Conservation (phyloP, 2,113 vertebrate species). For the Anolis carolinensis region DNA sequence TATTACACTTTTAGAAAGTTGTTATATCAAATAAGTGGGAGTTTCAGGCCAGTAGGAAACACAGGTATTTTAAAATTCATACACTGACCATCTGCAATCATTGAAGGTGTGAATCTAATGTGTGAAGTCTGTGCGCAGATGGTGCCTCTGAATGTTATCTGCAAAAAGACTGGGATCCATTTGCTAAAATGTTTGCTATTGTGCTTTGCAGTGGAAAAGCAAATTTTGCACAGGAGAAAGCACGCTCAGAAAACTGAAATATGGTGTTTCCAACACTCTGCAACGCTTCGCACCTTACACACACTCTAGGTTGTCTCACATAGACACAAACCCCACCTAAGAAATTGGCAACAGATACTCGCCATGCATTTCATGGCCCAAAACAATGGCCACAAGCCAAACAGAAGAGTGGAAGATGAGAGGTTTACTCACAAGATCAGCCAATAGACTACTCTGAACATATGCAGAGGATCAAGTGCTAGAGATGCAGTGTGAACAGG, state of each 20-base stretch:
- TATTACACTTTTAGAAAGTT: neutral
- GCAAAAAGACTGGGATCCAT: rapidly evolving
- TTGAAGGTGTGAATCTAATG: neutral
- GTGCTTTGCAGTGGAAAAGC: neutral
- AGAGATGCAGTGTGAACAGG: neutral
- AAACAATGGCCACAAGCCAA: neutral
- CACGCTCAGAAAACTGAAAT: neutral
- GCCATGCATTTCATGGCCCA: neutral
- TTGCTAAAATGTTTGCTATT: neutral
- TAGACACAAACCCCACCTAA: neutral
- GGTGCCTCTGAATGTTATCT: neutral
- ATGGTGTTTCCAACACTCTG: neutral
- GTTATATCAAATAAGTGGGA: neutral
- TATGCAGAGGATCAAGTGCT: rapidly evolving
- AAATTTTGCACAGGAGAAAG: neutral
- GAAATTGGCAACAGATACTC: neutral
- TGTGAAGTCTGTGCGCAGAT: neutral
- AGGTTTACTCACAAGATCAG: neutral
- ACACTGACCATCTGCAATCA: conserved; percentile 4
- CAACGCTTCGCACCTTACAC: neutral
- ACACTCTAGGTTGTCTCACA: neutral
- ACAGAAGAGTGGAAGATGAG: neutral
- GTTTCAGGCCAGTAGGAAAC: neutral
- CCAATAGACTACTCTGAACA: neutral
- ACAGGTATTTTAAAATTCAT: neutral